Percentiles rank a stretch among this genome's conserved stretches.
These are phyloP conservation scores for Argynnis bischoffii DNA, from an alignment of 2,888 invertebrate genomes.

Conservation along the genomic window DNA sequence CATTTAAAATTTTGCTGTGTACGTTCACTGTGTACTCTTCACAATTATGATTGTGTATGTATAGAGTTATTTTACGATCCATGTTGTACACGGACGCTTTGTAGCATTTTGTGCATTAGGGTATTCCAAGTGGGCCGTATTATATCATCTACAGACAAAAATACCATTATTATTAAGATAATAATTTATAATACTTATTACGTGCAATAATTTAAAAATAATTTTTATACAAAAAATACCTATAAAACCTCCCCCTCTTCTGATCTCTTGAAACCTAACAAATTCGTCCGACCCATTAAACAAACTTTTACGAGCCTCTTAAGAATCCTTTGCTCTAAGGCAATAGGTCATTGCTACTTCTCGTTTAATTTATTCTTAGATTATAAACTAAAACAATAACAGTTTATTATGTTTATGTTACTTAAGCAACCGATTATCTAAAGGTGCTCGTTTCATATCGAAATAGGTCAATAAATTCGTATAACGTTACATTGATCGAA, in stretches of 20 bases:
- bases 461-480: conserved; percentile 37
- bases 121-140: too few species aligned
- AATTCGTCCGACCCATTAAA: conserved; percentile 56
- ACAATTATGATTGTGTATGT: too few species aligned
- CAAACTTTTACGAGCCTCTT: conserved; percentile 56
- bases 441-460: conserved; percentile 28
- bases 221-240: conserved; percentile 17
- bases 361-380: conserved; percentile 42
- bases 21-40: too few species aligned
- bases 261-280: conserved; percentile 47
- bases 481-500: conserved; percentile 42
- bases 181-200: too few species aligned
- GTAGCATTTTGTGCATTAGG: too few species aligned
- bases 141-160: too few species aligned
- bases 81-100: too few species aligned
- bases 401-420: conserved; percentile 19
- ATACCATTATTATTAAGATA: too few species aligned
- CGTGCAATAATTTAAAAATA: too few species aligned
- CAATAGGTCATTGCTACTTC: conserved; percentile 57
- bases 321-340: conserved; percentile 48
- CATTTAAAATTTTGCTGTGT: not conserved
- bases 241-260: conserved; percentile 43
- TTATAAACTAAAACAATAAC: conserved; percentile 36
- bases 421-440: conserved; percentile 17
- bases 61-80: too few species aligned